Conservation (phyloP, 2,888 invertebrate genomes). For the Troglohyphantes excavatus region DNA sequence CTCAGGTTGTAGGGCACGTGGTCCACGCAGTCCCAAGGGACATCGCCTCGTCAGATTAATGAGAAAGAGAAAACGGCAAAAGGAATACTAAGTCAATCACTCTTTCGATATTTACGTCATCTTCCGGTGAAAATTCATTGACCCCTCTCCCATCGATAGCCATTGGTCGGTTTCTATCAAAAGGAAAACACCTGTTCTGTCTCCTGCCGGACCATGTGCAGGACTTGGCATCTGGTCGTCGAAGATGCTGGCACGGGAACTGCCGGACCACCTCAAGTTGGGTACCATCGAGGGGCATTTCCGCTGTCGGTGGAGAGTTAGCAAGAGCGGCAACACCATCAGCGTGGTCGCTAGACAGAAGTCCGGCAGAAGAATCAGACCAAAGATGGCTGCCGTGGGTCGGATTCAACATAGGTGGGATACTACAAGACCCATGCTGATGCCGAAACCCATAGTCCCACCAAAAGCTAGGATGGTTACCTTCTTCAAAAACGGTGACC, state of each 20-base stretch:
- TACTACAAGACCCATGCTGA: conserved; percentile 62
- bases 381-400: conserved; percentile 76
- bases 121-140: conserved; percentile 66
- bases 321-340: conserved; percentile 75
- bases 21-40: conserved; percentile 54
- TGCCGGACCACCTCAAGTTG: conserved; percentile 68
- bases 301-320: conserved; percentile 76
- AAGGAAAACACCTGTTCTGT: conserved; percentile 38
- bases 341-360: conserved; percentile 68
- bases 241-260: conserved; percentile 72
- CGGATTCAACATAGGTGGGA: conserved; percentile 70
- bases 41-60: conserved; percentile 37
- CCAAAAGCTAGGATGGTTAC: conserved; percentile 87
- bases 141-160: conserved; percentile 56
- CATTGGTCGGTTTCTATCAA: conserved; percentile 45
- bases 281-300: conserved; percentile 76
- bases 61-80: conserved; percentile 22
- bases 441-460: conserved; percentile 74
- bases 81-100: not conserved
- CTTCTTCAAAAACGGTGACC: conserved; percentile 96
- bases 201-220: conserved; percentile 44
- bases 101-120: conserved; percentile 22
- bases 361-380: conserved; percentile 47
- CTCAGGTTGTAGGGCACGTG: conserved; percentile 43
- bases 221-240: conserved; percentile 38